These are phyloP conservation scores for Psittacula echo DNA, from an alignment of 2,797 vertebrate genomes.

Conservation along the genomic window DNA sequence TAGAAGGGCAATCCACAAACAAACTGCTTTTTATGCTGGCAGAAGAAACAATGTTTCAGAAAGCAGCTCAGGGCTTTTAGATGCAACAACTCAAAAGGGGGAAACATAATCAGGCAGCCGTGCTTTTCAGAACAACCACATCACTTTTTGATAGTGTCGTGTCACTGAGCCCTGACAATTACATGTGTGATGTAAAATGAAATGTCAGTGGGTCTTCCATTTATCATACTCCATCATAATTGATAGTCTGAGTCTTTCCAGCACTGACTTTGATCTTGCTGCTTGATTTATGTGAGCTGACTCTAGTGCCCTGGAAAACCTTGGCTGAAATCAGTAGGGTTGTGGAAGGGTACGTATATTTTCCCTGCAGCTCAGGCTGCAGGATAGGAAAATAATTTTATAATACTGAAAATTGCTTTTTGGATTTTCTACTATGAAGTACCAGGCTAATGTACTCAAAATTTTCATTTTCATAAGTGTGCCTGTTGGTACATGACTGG, in stretches of 20 bases:
- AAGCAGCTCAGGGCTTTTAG: not conserved
- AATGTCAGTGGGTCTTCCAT: constrained; percentile 27
- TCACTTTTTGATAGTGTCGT: not conserved
- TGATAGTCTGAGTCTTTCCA: constrained; percentile 17
- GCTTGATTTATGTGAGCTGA: constrained; percentile 21
- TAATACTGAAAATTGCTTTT: not conserved
- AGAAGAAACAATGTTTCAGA: not conserved
- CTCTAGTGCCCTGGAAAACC: not conserved
- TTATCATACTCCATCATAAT: constrained; percentile 32
- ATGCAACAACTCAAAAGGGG: not conserved
- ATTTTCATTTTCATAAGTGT: not conserved
- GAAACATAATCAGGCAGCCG: not conserved
- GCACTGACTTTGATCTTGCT: constrained; percentile 2
- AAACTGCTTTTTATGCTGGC: not conserved
- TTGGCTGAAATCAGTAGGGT: not conserved
- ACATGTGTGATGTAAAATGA: constrained; percentile 53
- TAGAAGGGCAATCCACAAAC: constrained; percentile 5
- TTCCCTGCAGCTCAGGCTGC: not conserved
- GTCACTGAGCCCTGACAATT: not conserved
- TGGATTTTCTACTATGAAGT: not conserved
- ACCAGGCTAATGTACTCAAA: not conserved
- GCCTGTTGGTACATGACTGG: not conserved
- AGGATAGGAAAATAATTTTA: not conserved
- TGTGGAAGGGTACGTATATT: not conserved
- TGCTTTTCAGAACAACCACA: constrained; percentile 33